phyloP scores from a whole-genome alignment of 2,888 invertebrate genomes.

The Stomorhina lunata region DNA sequence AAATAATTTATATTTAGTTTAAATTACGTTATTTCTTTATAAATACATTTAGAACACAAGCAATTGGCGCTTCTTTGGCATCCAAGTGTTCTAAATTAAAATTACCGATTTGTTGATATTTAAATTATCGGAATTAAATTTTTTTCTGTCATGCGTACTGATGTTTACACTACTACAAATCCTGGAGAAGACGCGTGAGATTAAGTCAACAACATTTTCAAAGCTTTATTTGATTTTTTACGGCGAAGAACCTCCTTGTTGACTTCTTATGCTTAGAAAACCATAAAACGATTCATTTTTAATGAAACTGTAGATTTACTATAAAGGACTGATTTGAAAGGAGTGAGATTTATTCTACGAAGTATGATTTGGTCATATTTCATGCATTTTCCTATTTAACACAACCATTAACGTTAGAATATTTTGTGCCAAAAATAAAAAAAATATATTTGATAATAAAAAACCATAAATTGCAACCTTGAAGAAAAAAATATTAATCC shows the following conservation, averaged over 20 bases:
- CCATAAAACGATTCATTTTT: too few species aligned
- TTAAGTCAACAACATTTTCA: constrained; percentile 56
- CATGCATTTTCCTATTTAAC: too few species aligned
- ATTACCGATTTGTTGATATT: neutral
- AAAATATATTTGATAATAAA: constrained; percentile 2
- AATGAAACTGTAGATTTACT: too few species aligned
- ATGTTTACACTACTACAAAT: constrained; percentile 61
- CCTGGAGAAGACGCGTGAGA: constrained; percentile 57
- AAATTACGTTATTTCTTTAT: too few species aligned
- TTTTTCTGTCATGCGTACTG: constrained; percentile 51
- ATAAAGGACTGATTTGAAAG: too few species aligned
- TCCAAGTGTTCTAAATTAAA: too few species aligned
- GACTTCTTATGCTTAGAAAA: neutral
- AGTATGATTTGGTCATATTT: too few species aligned
- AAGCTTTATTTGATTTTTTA: constrained; percentile 12
- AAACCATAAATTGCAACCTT: constrained; percentile 26
- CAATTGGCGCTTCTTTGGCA: too few species aligned
- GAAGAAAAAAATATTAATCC: neutral
- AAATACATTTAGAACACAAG: too few species aligned
- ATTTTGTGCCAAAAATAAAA: constrained; percentile 47
- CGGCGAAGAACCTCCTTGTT: constrained; percentile 51
- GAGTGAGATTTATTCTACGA: too few species aligned
- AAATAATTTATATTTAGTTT: neutral
- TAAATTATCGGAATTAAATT: neutral
- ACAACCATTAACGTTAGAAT: constrained; percentile 54